Conservation (phyloP, 1,140 invertebrate species). For the Sipha flava region DNA sequence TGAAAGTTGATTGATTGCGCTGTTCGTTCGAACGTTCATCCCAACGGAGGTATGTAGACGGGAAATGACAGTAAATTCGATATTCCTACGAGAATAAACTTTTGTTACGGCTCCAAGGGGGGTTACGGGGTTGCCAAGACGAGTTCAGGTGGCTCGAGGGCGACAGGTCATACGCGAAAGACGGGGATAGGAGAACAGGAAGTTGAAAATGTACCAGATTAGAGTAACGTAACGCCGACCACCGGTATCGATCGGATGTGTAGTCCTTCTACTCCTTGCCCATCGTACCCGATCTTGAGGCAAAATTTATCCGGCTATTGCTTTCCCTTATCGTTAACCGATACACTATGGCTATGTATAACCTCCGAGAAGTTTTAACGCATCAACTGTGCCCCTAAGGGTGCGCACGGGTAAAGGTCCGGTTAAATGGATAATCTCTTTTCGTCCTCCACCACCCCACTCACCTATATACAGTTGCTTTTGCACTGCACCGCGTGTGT, state of each 20-base stretch:
- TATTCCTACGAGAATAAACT: not conserved
- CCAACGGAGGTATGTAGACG: not conserved
- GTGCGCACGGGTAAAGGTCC: not conserved
- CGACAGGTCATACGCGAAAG: not conserved
- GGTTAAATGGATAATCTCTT: constrained; percentile 18
- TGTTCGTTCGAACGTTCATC: not conserved
- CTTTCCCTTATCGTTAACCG: constrained; percentile 17
- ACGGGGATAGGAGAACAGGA: not conserved
- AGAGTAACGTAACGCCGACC: not conserved
- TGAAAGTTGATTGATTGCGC: not conserved
- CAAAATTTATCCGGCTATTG: constrained; percentile 9
- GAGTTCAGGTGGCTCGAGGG: not conserved
- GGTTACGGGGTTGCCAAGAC: not conserved
- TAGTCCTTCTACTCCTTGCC: not conserved
- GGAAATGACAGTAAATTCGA: not conserved
- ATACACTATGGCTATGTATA: not conserved
- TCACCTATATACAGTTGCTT: too few relatives aligned
- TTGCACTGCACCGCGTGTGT: not conserved
- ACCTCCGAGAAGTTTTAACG: not conserved
- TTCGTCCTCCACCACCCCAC: not conserved
- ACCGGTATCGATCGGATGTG: not conserved
- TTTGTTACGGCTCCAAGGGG: not conserved
- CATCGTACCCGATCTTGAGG: not conserved
- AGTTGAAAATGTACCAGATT: constrained; percentile 1
- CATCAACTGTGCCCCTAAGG: not conserved